phyloP scores from a whole-genome alignment of 2,113 vertebrate genomes.

The Oostethus manadensis region DNA sequence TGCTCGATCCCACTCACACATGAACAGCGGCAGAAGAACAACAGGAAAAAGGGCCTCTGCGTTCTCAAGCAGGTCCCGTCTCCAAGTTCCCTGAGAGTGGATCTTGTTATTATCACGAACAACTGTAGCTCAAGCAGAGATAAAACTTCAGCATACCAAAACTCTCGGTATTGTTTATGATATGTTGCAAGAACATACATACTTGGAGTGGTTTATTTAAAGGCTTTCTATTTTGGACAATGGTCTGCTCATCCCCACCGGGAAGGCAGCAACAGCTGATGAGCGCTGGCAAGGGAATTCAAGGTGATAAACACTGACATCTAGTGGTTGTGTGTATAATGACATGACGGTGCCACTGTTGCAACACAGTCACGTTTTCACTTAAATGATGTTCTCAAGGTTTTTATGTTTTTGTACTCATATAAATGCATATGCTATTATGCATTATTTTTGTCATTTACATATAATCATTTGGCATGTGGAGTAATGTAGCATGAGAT shows the following conservation, averaged over 20 bases:
- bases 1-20: slow-evolving; percentile 60
- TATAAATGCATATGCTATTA: too few relatives aligned
- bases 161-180: slow-evolving; percentile 66
- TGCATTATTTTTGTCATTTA: too few relatives aligned
- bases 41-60: slow-evolving; percentile 67
- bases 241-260: slow-evolving; percentile 39
- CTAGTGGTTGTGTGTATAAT: slow-evolving; percentile 36
- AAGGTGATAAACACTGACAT: slow-evolving; percentile 42
- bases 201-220: slow-evolving; percentile 67
- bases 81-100: slow-evolving; percentile 59
- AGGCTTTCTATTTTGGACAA: slow-evolving; percentile 71
- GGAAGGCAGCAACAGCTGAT: slow-evolving; percentile 38
- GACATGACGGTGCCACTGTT: neutral
- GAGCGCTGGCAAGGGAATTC: neutral
- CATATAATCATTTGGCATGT: neutral
- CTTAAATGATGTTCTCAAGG: too few relatives aligned
- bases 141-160: slow-evolving; percentile 73
- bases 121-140: slow-evolving; percentile 58
- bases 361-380: neutral
- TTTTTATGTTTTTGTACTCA: too few relatives aligned
- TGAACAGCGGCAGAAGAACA: slow-evolving; percentile 56
- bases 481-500: neutral
- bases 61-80: slow-evolving; percentile 61
- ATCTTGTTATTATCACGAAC: slow-evolving; percentile 68
- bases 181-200: slow-evolving; percentile 69